Conservation (phyloP, 2,888 invertebrate genomes). For the Yponomeuta cagnagella region DNA sequence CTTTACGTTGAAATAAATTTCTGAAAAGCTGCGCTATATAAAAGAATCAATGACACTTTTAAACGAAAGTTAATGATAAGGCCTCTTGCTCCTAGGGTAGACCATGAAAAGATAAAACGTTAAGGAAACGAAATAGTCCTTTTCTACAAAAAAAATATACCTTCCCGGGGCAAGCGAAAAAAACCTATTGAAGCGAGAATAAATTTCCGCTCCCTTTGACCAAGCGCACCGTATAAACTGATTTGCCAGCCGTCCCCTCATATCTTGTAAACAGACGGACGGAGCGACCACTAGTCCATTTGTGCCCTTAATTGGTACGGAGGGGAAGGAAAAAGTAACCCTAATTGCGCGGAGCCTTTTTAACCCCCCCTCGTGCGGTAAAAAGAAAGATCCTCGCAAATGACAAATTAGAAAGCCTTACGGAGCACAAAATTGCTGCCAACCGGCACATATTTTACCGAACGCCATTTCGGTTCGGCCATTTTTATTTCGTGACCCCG, state of each 20-base stretch:
- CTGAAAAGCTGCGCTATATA: background rate
- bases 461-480: background rate
- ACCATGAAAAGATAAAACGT: background rate
- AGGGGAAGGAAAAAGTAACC: background rate
- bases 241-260: background rate
- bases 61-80: no score
- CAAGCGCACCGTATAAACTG: background rate
- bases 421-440: constrained; percentile 30
- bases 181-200: background rate
- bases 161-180: background rate
- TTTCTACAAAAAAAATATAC: background rate
- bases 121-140: background rate
- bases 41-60: no score
- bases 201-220: constrained; percentile 1
- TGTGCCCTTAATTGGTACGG: background rate
- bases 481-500: constrained; percentile 5
- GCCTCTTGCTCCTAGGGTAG: no score
- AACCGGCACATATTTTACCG: background rate
- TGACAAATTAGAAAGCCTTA: constrained; percentile 60
- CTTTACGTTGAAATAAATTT: background rate
- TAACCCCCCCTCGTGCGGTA: constrained; percentile 32
- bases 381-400: constrained; percentile 50
- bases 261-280: background rate
- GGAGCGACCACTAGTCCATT: background rate
- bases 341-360: constrained; percentile 5